A percentile compares a stretch with the other conserved stretches of the same genome.
Evolutionary conservation across 1,140 invertebrate genomes (phyloP).

Genomic region (Bombus superbus): DNA sequence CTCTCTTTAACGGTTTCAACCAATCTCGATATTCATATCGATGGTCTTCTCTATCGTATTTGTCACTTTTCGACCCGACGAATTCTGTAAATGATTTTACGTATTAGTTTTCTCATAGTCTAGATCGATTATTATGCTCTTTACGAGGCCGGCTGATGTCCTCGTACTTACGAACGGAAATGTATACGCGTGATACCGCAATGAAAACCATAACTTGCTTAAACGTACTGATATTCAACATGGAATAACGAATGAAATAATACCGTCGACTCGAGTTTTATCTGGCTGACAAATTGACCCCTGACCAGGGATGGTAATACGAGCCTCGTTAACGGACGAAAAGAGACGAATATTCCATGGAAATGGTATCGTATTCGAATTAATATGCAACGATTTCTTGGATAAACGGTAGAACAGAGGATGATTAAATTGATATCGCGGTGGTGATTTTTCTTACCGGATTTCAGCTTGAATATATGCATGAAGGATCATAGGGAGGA

Average conservation of each 20-base stretch:
- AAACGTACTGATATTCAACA: not conserved
- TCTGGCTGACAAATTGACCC: slow-evolving; percentile 28
- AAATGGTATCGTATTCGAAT: slow-evolving; percentile 17
- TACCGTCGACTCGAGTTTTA: not conserved
- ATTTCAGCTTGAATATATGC: slow-evolving; percentile 15
- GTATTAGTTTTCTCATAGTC: not conserved
- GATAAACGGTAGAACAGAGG: not conserved
- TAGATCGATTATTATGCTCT: not conserved
- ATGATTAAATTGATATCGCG: slow-evolving; percentile 15
- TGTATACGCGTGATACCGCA: not conserved
- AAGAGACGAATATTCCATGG: not conserved
- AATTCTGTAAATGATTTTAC: too few species aligned
- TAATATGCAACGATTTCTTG: slow-evolving; percentile 34
- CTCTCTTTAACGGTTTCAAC: too few species aligned
- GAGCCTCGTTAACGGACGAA: slow-evolving; percentile 17
- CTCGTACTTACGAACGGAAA: not conserved
- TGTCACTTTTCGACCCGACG: too few species aligned
- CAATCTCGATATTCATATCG: too few species aligned
- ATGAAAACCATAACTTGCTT: not conserved
- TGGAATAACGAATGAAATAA: slow-evolving; percentile 29
- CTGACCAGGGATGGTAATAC: slow-evolving; percentile 2
- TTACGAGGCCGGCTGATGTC: too few species aligned
- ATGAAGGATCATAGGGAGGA: not conserved
- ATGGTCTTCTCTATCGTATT: too few species aligned
- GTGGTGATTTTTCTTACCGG: not conserved